These are phyloP conservation scores for Scyliorhinus canicula DNA, from an alignment of 2,797 vertebrate genomes.

Conservation along the genomic window DNA sequence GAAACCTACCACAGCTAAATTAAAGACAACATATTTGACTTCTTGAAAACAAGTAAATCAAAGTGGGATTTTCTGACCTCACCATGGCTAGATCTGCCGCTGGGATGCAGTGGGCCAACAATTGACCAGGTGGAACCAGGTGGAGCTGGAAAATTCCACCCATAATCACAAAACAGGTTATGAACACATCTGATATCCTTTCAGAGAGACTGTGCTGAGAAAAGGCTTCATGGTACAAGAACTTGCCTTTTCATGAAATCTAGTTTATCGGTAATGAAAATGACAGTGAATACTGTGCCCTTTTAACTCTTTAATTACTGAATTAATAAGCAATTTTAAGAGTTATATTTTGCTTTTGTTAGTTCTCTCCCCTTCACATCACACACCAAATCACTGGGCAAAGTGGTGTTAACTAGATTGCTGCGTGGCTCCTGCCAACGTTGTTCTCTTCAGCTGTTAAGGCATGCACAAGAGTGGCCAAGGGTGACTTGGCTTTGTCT, in stretches of 20 bases:
- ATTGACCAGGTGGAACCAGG: too few species aligned
- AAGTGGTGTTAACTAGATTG: background rate
- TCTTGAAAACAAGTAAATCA: conserved; percentile 14
- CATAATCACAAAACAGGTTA: background rate
- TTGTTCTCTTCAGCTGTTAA: background rate
- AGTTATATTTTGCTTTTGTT: conserved; percentile 5
- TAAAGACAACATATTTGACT: background rate
- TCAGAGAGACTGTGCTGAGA: background rate
- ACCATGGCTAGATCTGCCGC: too few species aligned
- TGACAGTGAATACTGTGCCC: background rate
- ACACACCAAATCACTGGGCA: background rate
- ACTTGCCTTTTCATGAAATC: conserved; percentile 25
- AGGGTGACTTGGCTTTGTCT: background rate
- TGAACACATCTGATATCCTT: background rate
- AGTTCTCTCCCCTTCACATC: background rate
- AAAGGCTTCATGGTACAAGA: background rate
- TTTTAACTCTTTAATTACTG: background rate
- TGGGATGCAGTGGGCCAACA: too few species aligned
- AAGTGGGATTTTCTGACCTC: background rate
- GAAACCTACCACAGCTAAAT: background rate
- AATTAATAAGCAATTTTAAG: background rate
- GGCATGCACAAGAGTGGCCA: background rate
- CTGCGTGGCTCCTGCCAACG: background rate
- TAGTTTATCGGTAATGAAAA: conserved; percentile 28
- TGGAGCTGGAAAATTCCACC: too few species aligned